Evolutionary conservation across 2,888 invertebrate genomes (phyloP), one percentile per base, ranked within the genome.

Genomic region (Mythimna ferrago): DNA sequence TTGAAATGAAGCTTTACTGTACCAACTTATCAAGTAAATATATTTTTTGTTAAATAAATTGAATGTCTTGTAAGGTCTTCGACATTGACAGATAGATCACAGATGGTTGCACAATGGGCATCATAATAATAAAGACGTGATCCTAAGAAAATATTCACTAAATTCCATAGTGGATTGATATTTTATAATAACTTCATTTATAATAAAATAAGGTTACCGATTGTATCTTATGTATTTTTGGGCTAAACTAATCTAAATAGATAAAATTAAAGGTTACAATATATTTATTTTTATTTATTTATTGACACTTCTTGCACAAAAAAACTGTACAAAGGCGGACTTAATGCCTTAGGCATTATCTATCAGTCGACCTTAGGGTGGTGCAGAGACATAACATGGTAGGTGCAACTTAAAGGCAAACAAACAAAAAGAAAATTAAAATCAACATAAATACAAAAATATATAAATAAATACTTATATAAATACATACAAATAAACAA

Each of bases 41-140:
- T 81, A 76, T 81, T 76, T 85, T 78, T 85, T 86, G 74, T 86
- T 61, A 78, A 48, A 78, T 70, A 81, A 70, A 81, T 69, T 79
- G 66, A 81, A 80, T 64, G 70, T 76, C 73, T 67, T 32, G 67
- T 80, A 80, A 72, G 72, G 69, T 80, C 64, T 57, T 76, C 60
- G 90, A 92, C 90, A 90, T 90, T 94, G 94, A 94, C 91, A 89
- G 93, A 94, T 93, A 89, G 93, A 93, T 78, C 86, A 88, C 92
- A 93, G 92, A 89, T 92, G 93, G 92, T 92, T 93, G 92, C 92
- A 94, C 94, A 95, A 94, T 92, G 82, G 82, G 91, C 87, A 86
- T 89, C 89, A 87, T 91, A 88, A 92, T 91, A 90, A 89, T 87
- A 89, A 89, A 85, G 90, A 81, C 82, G 67, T 57, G 85, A 87